Evolutionary conservation across 2,797 vertebrate species (phyloP).

Genomic region (Phaenicophaeus curvirostris): DNA sequence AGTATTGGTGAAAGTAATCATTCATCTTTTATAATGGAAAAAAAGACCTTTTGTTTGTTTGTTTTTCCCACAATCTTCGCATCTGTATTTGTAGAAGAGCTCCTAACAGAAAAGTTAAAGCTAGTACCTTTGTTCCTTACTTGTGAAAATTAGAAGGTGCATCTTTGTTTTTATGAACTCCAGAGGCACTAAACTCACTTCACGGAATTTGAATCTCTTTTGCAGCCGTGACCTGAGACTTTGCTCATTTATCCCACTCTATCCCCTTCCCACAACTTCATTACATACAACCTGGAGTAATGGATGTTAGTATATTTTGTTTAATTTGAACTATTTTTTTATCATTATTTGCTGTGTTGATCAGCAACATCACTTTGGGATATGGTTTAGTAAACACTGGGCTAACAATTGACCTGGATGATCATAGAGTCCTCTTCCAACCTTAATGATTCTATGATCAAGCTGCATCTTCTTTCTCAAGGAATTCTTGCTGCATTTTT

Average conservation of each 20-base stretch:
- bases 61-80: background rate
- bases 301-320: fast-evolving
- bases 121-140: background rate
- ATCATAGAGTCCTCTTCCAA: too few relatives aligned
- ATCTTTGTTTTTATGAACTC: background rate
- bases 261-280: background rate
- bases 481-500: background rate
- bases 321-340: background rate
- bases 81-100: background rate
- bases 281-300: background rate
- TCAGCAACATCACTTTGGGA: background rate
- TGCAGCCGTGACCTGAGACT: background rate
- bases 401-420: too few relatives aligned
- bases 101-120: background rate
- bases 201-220: background rate
- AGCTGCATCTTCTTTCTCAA: background rate
- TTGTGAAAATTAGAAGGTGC: background rate
- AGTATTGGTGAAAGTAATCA: background rate
- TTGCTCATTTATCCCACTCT: background rate
- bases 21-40: background rate
- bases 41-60: background rate
- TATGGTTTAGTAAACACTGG: too few relatives aligned
- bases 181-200: background rate
- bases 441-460: too few relatives aligned
- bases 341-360: background rate